Evolutionary conservation across 2,888 invertebrate genomes (phyloP).

Genomic region (Labia minor): DNA sequence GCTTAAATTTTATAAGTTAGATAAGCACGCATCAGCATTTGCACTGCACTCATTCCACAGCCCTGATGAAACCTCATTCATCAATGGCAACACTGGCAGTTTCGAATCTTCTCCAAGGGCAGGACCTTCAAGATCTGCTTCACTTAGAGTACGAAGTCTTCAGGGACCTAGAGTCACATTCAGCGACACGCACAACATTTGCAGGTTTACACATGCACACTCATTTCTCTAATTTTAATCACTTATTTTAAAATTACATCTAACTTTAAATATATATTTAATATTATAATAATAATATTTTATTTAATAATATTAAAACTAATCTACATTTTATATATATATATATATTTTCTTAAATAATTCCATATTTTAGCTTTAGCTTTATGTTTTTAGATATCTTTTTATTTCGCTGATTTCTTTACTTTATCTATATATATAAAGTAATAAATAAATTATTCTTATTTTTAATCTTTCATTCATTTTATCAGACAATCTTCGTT

Average conservation of each 20-base stretch:
- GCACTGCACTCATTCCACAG: conserved; percentile 18
- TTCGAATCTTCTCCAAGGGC: conserved; percentile 58
- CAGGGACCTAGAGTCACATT: conserved; percentile 48
- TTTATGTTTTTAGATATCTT: background rate
- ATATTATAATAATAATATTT: background rate
- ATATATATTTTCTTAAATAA: background rate
- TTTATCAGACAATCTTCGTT: conserved; percentile 57
- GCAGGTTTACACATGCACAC: conserved; percentile 34
- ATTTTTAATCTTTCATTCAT: too few relatives aligned
- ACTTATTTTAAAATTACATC: background rate
- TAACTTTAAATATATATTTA: too few relatives aligned
- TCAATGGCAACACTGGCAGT: conserved; percentile 48
- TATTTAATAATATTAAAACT: background rate
- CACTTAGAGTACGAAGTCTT: conserved; percentile 42
- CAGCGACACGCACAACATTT: conserved; percentile 47
- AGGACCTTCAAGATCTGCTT: conserved; percentile 46
- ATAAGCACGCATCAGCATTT: background rate
- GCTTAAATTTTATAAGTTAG: background rate
- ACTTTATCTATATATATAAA: too few relatives aligned
- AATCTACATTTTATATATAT: too few relatives aligned
- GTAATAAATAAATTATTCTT: too few relatives aligned
- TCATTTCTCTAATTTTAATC: background rate
- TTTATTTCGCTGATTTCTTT: too few relatives aligned
- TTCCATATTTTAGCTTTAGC: background rate
- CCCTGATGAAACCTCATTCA: conserved; percentile 26